A percentile compares a stretch with the other conserved stretches of the same genome.
Conservation (phyloP, 2,888 invertebrate species). For the Conomelus anceps region DNA sequence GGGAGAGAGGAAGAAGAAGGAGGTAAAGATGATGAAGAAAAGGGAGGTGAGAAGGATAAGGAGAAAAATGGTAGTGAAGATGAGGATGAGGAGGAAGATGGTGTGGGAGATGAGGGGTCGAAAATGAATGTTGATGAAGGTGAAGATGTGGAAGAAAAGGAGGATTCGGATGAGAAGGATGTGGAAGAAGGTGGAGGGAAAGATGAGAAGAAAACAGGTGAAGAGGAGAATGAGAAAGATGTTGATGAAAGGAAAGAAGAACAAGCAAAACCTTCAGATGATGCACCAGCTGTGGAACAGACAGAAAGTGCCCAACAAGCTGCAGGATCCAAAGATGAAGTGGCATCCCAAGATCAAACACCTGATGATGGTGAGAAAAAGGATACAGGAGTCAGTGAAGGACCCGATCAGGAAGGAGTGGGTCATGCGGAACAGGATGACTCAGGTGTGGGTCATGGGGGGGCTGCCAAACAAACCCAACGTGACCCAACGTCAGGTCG, state of each 20-base stretch:
- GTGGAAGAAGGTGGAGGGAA: constrained; percentile 36
- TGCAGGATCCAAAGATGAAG: constrained; percentile 45
- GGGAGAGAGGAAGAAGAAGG: constrained; percentile 40
- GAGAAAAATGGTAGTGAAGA: constrained; percentile 40
- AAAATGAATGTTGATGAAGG: constrained; percentile 40
- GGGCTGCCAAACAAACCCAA: constrained; percentile 35
- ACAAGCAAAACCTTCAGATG: constrained; percentile 44
- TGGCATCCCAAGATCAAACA: constrained; percentile 39
- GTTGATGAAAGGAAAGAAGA: constrained; percentile 36
- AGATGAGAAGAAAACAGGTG: constrained; percentile 40
- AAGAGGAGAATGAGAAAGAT: constrained; percentile 38
- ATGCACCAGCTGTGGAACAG: constrained; percentile 36
- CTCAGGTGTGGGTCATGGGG: constrained; percentile 37
- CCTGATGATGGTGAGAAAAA: constrained; percentile 56
- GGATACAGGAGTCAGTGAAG: constrained; percentile 27
- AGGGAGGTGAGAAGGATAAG: constrained; percentile 39
- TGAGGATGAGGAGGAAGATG: constrained; percentile 40
- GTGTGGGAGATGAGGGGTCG: constrained; percentile 38
- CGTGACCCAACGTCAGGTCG: constrained; percentile 35
- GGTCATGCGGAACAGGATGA: constrained; percentile 59
- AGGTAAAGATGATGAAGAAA: constrained; percentile 39
- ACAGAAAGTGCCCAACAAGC: constrained; percentile 39
- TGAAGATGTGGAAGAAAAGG: constrained; percentile 45
- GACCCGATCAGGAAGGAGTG: constrained; percentile 52
- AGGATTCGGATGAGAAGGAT: constrained; percentile 45